Evolutionary conservation across 2,113 vertebrate genomes (phyloP).

Genomic region (Mirza zaza): DNA sequence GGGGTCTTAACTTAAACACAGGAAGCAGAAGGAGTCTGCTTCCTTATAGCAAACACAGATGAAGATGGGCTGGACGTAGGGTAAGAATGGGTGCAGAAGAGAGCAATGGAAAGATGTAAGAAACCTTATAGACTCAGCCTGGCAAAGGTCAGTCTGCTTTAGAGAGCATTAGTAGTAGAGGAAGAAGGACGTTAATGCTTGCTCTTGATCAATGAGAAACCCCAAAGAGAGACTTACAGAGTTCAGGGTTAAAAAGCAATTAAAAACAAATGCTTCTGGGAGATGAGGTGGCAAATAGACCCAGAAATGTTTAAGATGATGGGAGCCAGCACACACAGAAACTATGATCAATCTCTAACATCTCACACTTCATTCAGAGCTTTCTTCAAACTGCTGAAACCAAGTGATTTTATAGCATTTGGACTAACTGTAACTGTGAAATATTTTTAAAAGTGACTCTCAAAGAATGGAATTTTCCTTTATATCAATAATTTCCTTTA

Average conservation of each 20-base stretch:
- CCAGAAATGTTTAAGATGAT: background rate
- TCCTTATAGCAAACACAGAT: background rate
- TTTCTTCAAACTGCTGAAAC: background rate
- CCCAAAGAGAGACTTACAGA: background rate
- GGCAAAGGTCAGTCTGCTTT: background rate
- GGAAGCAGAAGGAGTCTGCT: background rate
- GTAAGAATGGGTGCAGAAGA: background rate
- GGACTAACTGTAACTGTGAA: background rate
- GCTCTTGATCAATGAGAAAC: constrained; percentile 39
- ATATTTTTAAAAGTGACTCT: background rate
- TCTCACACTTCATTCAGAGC: background rate
- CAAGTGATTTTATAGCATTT: background rate
- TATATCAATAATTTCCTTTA: background rate
- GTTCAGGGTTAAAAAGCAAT: constrained; percentile 33
- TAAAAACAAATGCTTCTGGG: constrained; percentile 40
- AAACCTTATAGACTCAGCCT: background rate
- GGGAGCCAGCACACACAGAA: background rate
- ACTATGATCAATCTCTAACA: background rate
- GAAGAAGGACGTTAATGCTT: background rate
- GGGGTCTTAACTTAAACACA: background rate
- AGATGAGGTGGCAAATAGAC: background rate
- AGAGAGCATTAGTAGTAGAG: background rate
- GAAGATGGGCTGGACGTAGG: background rate
- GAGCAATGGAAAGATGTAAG: background rate
- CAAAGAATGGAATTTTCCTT: background rate